A percentile compares a stretch with the other conserved stretches of the same genome.
phyloP scores from a whole-genome alignment of 1,140 invertebrate species.

The Hydropsyche tenuis region DNA sequence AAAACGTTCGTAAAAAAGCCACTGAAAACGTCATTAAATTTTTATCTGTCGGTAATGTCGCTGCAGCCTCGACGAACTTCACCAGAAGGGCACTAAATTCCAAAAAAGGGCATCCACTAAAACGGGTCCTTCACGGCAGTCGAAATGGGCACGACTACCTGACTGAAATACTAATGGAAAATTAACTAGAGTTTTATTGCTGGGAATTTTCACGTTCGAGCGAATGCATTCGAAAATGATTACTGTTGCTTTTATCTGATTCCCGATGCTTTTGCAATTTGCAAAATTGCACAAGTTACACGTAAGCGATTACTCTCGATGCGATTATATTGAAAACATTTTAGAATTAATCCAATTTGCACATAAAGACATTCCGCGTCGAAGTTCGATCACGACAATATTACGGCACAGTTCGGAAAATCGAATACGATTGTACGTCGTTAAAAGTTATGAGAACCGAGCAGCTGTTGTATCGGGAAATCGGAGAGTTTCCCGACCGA shows the following conservation, averaged over 20 bases:
- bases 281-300: background rate
- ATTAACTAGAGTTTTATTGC: conserved; percentile 30
- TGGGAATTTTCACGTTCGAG: background rate
- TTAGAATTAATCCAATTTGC: no score
- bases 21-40: conserved; percentile 40
- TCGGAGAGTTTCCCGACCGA: no score
- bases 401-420: background rate
- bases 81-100: conserved; percentile 32
- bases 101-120: background rate
- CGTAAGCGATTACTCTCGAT: background rate
- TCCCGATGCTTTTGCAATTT: background rate
- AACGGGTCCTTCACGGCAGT: conserved; percentile 2
- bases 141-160: conserved; percentile 15
- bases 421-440: background rate
- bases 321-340: background rate
- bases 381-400: no score
- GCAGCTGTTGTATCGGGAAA: background rate
- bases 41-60: conserved; percentile 40
- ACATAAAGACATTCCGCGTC: no score
- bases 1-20: conserved; percentile 38
- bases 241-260: no score
- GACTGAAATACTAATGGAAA: conserved; percentile 38
- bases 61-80: conserved; percentile 15
- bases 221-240: background rate
- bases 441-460: conserved; percentile 11